Base-by-base conservation (phyloP, 2,113 vertebrate genomes). In the Cyanocitta stelleri region DNA sequence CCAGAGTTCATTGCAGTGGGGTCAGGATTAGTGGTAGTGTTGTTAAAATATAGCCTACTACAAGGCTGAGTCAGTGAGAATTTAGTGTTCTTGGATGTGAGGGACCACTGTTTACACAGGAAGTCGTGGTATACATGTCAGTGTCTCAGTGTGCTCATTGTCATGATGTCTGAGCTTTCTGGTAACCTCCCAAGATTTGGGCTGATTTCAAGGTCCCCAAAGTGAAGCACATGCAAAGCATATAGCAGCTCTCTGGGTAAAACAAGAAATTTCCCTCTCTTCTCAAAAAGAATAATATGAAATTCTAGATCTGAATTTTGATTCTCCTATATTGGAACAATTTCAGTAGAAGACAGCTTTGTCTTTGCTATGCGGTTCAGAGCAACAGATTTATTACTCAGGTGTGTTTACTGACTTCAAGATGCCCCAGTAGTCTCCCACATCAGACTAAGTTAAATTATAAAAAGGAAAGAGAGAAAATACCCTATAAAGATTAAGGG, bases 121-220 rank as follows among this genome's bases (percentile, higher is more conserved):
- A 67, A 74, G 35, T 23, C 1, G 0, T 17, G 35, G 17, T 19
- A 18, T 29, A 16, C 3, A 0, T 6, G 3, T 51, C 44, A 74
- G 22, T 37, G 69, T 59, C 62, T 75, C 58, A 7, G 30, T 48
- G 27, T 37, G 22, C n/a, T 75, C 61, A 2, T 18, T 62, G 66
- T 43, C 21, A 3, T 19, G 24, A 26, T 72, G 62, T 64, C 71
- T 63, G 54, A 79, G 39, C 33, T 89, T 67, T 59, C 46, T 75
- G 27, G 67, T 39, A 63, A 51, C 44, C 30, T 85, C 32, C 10
- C 27, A 79, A 56, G 66, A 8, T 76, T 3, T 61, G 26, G 49
- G 22, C 35, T 72, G 21, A 26, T 48, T 44, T 72, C 13, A 1
- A 76, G 41, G 23, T 54, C 44, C 69, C 52, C 1, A 1, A 58